phyloP scores from a whole-genome alignment of 2,113 vertebrate species.

The Bungarus multicinctus region DNA sequence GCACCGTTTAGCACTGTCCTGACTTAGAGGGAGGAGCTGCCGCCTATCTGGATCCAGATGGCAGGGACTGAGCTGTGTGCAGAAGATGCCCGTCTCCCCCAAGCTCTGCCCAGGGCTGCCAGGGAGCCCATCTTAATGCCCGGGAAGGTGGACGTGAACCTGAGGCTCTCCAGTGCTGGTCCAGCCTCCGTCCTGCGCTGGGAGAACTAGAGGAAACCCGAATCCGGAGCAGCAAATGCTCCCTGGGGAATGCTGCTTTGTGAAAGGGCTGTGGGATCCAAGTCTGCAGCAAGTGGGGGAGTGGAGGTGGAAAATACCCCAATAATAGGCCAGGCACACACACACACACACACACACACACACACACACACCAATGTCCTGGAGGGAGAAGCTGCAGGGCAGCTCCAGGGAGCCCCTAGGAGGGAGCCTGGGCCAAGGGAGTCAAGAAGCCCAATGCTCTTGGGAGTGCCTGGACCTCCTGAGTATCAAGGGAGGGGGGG shows the following conservation, averaged over 20 bases:
- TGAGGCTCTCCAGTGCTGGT: background rate
- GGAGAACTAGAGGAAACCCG: background rate
- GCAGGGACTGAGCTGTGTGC: background rate
- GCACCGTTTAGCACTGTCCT: background rate
- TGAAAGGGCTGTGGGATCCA: background rate
- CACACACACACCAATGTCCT: background rate
- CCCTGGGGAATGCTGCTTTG: background rate
- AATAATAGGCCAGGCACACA: background rate
- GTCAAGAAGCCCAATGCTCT: accelerated
- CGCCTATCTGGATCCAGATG: background rate
- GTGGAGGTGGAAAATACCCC: background rate
- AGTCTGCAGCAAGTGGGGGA: background rate
- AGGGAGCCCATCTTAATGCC: background rate
- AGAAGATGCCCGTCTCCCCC: background rate
- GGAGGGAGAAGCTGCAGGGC: background rate
- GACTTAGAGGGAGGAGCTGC: background rate
- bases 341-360: too few species aligned
- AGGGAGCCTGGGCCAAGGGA: background rate
- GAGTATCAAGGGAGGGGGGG: background rate
- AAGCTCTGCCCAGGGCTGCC: background rate
- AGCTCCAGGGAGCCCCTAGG: background rate
- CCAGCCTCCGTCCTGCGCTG: background rate
- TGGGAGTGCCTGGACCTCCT: background rate
- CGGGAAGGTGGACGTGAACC: background rate
- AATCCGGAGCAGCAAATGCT: background rate